These are phyloP conservation scores for Passer montanus DNA, from an alignment of 2,113 vertebrate species.

Conservation along the genomic window DNA sequence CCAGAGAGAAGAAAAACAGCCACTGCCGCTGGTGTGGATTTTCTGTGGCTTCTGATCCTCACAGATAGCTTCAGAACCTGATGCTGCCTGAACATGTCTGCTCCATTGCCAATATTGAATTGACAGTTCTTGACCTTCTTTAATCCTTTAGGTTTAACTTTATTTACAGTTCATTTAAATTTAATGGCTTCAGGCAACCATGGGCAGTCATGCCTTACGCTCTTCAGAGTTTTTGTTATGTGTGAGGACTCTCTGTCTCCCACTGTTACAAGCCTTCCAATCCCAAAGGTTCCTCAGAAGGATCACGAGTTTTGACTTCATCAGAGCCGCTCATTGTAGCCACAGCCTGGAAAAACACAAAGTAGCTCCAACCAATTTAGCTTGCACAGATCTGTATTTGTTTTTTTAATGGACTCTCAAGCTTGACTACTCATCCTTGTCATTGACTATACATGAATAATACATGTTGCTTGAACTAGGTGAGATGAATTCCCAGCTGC, in stretches of 20 bases:
- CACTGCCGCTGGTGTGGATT: background rate
- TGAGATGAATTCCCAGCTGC: constrained; percentile 34
- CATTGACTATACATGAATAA: constrained; percentile 52
- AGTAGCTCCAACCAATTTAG: constrained; percentile 4
- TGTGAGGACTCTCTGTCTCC: constrained; percentile 16
- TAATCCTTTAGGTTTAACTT: constrained; percentile 64
- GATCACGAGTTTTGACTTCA: background rate
- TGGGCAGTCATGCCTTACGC: constrained; percentile 10
- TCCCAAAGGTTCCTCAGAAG: constrained; percentile 29
- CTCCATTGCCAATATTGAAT: background rate
- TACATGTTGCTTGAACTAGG: background rate
- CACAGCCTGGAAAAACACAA: background rate
- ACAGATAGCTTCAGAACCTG: constrained; percentile 17
- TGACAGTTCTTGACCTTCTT: constrained; percentile 61
- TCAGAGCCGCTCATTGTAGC: background rate
- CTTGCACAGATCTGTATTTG: background rate
- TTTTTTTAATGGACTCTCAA: constrained; percentile 51
- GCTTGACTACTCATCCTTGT: constrained; percentile 56
- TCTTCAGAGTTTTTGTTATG: background rate
- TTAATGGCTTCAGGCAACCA: constrained; percentile 52
- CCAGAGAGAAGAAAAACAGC: background rate
- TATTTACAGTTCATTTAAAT: constrained; percentile 64
- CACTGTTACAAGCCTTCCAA: background rate
- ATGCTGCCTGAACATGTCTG: background rate
- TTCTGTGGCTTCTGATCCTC: constrained; percentile 7